Conservation (phyloP, 2,113 vertebrate species). For the Nothobranchius kuhntae region DNA sequence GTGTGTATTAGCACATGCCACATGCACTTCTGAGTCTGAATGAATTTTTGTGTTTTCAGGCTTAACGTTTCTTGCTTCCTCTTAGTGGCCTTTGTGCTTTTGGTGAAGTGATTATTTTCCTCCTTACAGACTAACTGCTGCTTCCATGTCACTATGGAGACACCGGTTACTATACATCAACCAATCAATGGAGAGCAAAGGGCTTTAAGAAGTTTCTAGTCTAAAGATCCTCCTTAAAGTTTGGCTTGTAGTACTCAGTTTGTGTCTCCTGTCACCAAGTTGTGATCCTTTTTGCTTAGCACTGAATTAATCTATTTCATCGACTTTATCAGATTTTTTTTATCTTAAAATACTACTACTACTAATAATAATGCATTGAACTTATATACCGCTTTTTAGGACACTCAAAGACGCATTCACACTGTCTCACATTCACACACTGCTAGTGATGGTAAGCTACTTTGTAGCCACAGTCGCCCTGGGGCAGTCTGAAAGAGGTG, state of each 20-base stretch:
- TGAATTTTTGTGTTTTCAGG: conserved; percentile 6
- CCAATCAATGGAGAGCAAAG: conserved; percentile 49
- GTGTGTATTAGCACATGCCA: not conserved
- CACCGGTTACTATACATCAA: conserved; percentile 68
- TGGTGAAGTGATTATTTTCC: conserved; percentile 41
- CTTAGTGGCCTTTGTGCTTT: conserved; percentile 40
- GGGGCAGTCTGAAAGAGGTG: too few relatives aligned
- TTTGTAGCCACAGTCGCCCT: too few relatives aligned
- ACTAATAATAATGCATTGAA: too few relatives aligned
- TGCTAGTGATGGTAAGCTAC: too few relatives aligned
- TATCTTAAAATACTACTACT: too few relatives aligned
- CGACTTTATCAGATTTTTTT: too few relatives aligned
- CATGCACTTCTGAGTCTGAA: not conserved
- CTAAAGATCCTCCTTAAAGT: conserved; percentile 8
- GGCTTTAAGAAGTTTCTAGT: conserved; percentile 42
- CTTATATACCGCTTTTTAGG: too few relatives aligned
- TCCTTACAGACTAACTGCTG: conserved; percentile 38
- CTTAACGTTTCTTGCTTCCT: conserved; percentile 16
- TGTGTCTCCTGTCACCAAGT: not conserved
- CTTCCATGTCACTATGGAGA: conserved; percentile 70
- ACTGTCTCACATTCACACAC: too few relatives aligned
- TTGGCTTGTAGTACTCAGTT: not conserved
- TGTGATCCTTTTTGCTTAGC: too few relatives aligned
- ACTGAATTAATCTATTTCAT: too few relatives aligned
- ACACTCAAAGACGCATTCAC: too few relatives aligned